phyloP scores from a whole-genome alignment of 37 sponge, comb jelly and placozoan species.

The Tethya wilhelma region DNA sequence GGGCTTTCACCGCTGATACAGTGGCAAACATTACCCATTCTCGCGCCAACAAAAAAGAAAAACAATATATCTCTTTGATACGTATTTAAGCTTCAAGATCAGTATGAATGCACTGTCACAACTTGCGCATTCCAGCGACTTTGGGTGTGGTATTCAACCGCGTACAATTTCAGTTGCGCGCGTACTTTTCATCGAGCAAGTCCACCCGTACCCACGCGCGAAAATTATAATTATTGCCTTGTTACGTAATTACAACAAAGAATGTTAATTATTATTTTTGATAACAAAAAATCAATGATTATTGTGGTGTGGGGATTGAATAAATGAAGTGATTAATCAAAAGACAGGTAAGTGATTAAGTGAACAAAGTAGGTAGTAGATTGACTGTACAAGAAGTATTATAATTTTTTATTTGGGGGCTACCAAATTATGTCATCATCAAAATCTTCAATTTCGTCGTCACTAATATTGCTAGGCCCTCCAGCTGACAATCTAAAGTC shows the following conservation, averaged over 20 bases:
- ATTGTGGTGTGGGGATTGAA: not conserved
- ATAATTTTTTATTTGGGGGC: not conserved
- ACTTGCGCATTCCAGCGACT: too few species aligned
- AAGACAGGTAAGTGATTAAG: not conserved
- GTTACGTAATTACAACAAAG: too few species aligned
- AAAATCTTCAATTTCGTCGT: constrained; percentile 51
- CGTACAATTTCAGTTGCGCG: too few species aligned
- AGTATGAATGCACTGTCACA: too few species aligned
- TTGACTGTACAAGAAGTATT: not conserved
- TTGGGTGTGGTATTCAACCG: too few species aligned
- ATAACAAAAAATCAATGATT: too few species aligned
- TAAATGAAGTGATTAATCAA: not conserved
- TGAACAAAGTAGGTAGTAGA: not conserved
- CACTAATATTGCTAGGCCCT: constrained; percentile 8
- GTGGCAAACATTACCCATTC: constrained; percentile 20
- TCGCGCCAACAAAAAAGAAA: not conserved
- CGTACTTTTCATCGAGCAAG: too few species aligned
- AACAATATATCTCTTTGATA: too few species aligned
- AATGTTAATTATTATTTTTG: too few species aligned
- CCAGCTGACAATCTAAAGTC: not conserved
- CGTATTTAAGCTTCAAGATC: too few species aligned
- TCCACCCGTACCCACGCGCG: too few species aligned
- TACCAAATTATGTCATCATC: constrained; percentile 47
- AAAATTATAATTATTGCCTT: too few species aligned
- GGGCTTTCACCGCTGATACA: not conserved